Conservation (phyloP, 2,888 invertebrate species). For the Spisula solida region DNA sequence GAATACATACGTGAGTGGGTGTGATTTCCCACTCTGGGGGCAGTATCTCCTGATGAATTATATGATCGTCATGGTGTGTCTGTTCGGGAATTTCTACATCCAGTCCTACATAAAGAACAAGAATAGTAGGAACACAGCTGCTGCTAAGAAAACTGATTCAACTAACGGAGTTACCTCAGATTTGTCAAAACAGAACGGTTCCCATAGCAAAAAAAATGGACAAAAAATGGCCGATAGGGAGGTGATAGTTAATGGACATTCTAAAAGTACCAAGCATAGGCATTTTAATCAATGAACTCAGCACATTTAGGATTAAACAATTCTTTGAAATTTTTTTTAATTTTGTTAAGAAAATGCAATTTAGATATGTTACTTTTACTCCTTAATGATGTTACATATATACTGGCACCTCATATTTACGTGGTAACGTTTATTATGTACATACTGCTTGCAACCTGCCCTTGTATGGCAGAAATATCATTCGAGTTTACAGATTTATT, state of each 20-base stretch:
- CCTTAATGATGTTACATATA: not conserved
- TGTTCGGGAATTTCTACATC: conserved; percentile 97
- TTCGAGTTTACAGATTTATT: too few relatives aligned
- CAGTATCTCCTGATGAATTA: conserved; percentile 90
- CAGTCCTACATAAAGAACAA: conserved; percentile 79
- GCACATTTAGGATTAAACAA: not conserved
- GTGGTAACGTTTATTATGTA: too few relatives aligned
- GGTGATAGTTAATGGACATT: conserved; percentile 15
- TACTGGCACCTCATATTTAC: too few relatives aligned
- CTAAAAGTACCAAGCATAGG: not conserved
- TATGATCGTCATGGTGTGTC: conserved; percentile 98
- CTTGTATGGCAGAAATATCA: too few relatives aligned
- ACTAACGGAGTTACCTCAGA: conserved; percentile 25
- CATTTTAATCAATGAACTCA: not conserved
- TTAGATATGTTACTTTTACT: not conserved
- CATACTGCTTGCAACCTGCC: too few relatives aligned
- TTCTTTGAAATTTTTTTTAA: not conserved
- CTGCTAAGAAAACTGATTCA: conserved; percentile 62
- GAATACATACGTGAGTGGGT: conserved; percentile 93
- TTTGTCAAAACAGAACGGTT: not conserved
- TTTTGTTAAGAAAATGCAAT: conserved; percentile 20
- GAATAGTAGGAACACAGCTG: not conserved
- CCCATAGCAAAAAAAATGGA: conserved; percentile 13
- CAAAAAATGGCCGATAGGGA: conserved; percentile 19
- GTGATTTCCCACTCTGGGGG: conserved; percentile 92